Conservation (phyloP, 1,140 invertebrate species). For the Phocides pigmalion region DNA sequence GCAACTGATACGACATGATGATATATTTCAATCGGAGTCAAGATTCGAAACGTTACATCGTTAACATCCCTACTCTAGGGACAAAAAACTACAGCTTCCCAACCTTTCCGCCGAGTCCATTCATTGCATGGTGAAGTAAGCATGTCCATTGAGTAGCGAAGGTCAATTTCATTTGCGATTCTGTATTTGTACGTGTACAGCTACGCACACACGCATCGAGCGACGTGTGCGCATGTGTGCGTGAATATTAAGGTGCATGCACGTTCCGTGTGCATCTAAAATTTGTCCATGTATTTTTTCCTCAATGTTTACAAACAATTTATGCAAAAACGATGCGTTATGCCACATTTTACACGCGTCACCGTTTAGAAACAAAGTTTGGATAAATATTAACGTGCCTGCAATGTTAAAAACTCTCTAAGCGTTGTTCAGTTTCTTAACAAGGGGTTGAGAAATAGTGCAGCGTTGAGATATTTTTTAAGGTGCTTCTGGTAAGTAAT, state of each 20-base stretch:
- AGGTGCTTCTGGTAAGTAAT: too few species aligned
- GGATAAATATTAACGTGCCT: background rate
- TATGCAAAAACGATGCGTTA: background rate
- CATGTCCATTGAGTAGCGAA: slow-evolving; percentile 57
- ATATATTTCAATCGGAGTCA: too few species aligned
- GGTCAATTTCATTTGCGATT: slow-evolving; percentile 70
- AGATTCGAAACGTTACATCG: too few species aligned
- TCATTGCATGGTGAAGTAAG: slow-evolving; percentile 50
- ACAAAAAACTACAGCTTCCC: background rate
- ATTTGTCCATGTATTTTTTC: background rate
- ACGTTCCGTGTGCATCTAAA: background rate
- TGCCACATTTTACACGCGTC: background rate
- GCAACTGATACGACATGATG: too few species aligned
- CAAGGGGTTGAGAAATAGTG: too few species aligned
- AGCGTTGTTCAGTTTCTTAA: too few species aligned
- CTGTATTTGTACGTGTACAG: slow-evolving; percentile 53
- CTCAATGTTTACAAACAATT: background rate
- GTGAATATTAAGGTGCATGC: slow-evolving; percentile 7
- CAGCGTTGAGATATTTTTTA: too few species aligned
- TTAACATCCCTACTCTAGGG: background rate
- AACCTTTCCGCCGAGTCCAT: slow-evolving; percentile 30
- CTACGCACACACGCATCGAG: background rate
- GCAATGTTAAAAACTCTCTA: background rate
- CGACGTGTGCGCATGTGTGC: slow-evolving; percentile 14
- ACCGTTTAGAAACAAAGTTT: slow-evolving; percentile 2